phyloP scores from a whole-genome alignment of 2,888 invertebrate species.

The Amphipoea lucens region DNA sequence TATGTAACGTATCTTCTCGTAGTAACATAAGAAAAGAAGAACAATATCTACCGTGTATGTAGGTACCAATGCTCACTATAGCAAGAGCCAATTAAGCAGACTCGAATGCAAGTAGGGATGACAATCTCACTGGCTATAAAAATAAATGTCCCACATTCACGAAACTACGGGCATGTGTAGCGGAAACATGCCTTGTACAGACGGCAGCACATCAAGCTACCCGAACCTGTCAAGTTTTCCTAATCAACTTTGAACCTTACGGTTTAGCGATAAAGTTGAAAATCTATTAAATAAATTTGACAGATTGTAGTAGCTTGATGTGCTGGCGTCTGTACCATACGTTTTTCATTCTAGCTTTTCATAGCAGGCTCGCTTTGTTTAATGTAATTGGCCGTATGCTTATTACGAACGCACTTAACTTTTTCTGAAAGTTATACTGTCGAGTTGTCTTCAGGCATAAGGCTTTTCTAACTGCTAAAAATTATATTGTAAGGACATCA shows the following conservation, averaged over 20 bases:
- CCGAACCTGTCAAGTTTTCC: too few species aligned
- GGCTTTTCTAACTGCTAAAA: background rate
- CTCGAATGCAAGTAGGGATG: slow-evolving; percentile 61
- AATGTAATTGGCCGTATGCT: slow-evolving; percentile 10
- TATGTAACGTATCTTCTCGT: background rate
- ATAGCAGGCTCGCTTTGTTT: slow-evolving; percentile 17
- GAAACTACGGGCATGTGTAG: slow-evolving; percentile 30
- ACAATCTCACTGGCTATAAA: slow-evolving; percentile 60
- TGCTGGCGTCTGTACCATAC: background rate
- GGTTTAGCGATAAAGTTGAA: too few species aligned
- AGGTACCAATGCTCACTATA: slow-evolving; percentile 17
- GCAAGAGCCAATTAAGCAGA: slow-evolving; percentile 54
- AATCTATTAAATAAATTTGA: too few species aligned
- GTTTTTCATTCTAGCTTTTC: slow-evolving; percentile 17
- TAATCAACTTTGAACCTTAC: too few species aligned
- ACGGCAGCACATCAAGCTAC: too few species aligned
- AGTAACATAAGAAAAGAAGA: background rate
- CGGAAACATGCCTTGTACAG: slow-evolving; percentile 26
- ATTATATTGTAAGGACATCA: too few species aligned
- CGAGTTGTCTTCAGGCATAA: background rate
- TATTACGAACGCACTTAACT: background rate
- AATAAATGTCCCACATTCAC: slow-evolving; percentile 63
- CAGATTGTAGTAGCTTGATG: too few species aligned
- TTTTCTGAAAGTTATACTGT: background rate
- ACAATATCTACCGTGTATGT: slow-evolving; percentile 9